phyloP scores from a whole-genome alignment of 2,113 vertebrate species.

The Gnathonemus echidnorhynchus region DNA sequence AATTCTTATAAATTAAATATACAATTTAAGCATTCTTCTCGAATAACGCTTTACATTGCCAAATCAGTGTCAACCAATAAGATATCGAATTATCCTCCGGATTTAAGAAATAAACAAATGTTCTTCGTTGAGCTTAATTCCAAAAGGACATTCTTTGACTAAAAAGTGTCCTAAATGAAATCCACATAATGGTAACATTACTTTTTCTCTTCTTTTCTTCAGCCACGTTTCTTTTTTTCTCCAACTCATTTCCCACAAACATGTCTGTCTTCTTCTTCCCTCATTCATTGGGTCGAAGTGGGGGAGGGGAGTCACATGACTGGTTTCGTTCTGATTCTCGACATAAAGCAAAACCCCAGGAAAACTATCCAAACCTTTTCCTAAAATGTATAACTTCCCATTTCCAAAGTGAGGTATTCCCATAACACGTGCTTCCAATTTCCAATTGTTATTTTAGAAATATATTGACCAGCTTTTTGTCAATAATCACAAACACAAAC shows the following conservation, averaged over 20 bases:
- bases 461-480: neutral
- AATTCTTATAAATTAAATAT: neutral
- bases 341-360: neutral
- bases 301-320: slow-evolving; percentile 61
- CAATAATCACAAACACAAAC: slow-evolving; percentile 32
- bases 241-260: slow-evolving; percentile 63
- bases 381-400: neutral
- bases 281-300: slow-evolving; percentile 35
- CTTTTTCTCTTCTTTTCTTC: slow-evolving; percentile 57
- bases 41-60: neutral
- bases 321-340: slow-evolving; percentile 8
- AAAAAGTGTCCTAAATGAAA: slow-evolving; percentile 35
- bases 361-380: neutral
- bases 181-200: slow-evolving; percentile 50
- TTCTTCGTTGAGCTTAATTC: neutral
- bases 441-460: neutral
- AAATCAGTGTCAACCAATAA: neutral
- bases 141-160: neutral
- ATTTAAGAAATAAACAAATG: slow-evolving; percentile 13
- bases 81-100: neutral
- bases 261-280: slow-evolving; percentile 63
- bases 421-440: neutral
- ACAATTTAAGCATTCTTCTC: neutral
- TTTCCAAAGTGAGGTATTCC: neutral
- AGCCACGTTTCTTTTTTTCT: slow-evolving; percentile 57